Evolutionary conservation across 1,140 invertebrate genomes (phyloP), one percentile per base, ranked within the genome.

Genomic region (Bicyclus anynana): DNA sequence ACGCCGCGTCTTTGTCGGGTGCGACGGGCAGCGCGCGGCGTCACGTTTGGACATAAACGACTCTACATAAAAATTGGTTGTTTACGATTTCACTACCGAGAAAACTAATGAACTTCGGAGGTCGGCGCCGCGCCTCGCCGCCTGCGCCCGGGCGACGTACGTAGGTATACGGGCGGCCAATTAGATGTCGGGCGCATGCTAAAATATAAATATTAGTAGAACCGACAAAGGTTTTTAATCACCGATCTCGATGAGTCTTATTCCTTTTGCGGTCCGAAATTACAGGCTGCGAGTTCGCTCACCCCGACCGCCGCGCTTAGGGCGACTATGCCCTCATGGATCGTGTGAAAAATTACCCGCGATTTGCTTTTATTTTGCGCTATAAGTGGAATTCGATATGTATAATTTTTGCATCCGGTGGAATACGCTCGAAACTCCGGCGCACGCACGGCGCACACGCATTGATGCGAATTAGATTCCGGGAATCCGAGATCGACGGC

Each of bases 171-270:
- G 37, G 17, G 37, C 37, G 37, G 14, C 81, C 81, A 84, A 87
- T 87, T 87, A 87, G 84, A 87, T 87, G 80, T 83, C 78, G 84
- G 76, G 50, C 84, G 74, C 72, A 79, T 73, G 80, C 81, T 79
- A 86, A 84, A 87, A 87, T 87, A 86, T 86, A 86, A 86, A 88
- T 86, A 88, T 87, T 87, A 87, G 84, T 87, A 87, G 84, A 87
- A 80, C 84, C 84, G 84, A 87, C 84, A 87, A 87, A 87, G 84
- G 83, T 82, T 87, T 85, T 87, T 87, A 87, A 87, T 87, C 84
- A 87, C 82, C 80, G 77, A 87, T 87, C 83, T 77, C 72, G 69
- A 74, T 77, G 67, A 69, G 74, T 82, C 77, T 87, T 86, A 72
- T 65, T 84, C 81, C 69, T 87, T 87, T 87, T 87, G 84, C 84